phyloP scores from a whole-genome alignment of 2,113 vertebrate species.

The Corythornis vintsioides region DNA sequence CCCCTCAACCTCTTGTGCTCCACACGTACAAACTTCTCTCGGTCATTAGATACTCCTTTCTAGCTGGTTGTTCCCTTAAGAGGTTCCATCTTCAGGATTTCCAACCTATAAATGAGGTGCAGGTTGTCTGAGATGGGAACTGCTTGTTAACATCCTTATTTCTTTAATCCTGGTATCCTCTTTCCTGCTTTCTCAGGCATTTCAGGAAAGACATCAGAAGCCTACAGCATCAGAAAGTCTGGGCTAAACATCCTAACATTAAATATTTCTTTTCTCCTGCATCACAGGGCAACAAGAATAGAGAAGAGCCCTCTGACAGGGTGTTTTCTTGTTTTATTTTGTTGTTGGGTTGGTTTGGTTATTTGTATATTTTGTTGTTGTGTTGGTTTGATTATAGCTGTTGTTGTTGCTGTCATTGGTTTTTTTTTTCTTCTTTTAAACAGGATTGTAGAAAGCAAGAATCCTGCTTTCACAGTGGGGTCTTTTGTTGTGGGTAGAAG shows the following conservation, averaged over 20 bases:
- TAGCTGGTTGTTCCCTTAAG: not conserved
- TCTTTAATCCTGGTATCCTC: not conserved
- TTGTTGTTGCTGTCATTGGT: no score
- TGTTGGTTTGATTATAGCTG: no score
- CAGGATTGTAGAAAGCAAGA: conserved; percentile 86
- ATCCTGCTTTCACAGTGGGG: conserved; percentile 77
- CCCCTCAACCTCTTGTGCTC: no score
- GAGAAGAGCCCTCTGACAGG: not conserved
- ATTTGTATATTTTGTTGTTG: not conserved
- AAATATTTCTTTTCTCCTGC: not conserved
- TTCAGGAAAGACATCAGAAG: not conserved
- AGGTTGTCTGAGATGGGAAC: not conserved
- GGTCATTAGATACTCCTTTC: not conserved
- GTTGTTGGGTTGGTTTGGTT: not conserved
- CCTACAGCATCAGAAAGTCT: not conserved
- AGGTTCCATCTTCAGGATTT: not conserved
- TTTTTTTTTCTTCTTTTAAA: not conserved
- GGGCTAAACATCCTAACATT: not conserved
- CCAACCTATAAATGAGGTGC: not conserved
- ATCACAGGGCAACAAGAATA: not conserved
- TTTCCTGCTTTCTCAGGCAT: not conserved
- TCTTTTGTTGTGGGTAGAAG: conserved; percentile 55
- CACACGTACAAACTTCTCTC: not conserved
- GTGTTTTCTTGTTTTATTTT: not conserved
- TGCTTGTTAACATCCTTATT: not conserved